A percentile compares a stretch with the other conserved stretches of the same genome.
Evolutionary conservation across 2,888 invertebrate genomes (phyloP).

Genomic region (Chloromyia formosa): DNA sequence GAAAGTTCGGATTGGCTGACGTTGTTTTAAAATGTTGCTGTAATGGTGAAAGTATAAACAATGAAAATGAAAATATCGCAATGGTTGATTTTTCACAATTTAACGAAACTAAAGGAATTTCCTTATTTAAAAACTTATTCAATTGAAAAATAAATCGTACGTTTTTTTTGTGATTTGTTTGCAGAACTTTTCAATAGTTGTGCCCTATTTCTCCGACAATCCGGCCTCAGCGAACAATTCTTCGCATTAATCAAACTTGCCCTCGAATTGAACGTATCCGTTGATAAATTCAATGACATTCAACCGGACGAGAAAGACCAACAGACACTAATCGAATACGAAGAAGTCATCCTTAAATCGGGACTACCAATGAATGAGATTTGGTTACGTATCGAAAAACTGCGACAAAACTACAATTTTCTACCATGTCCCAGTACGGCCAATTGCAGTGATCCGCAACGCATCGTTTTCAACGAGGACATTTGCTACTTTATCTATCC

Average conservation of each 20-base stretch:
- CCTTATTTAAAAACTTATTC: too few species aligned
- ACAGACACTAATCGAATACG: conserved; percentile 66
- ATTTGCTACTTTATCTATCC: conserved; percentile 76
- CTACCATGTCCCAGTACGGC: conserved; percentile 67
- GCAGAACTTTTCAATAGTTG: conserved; percentile 65
- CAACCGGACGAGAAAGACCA: conserved; percentile 57
- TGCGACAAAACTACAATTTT: conserved; percentile 78
- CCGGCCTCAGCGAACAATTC: conserved; percentile 79
- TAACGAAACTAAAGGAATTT: too few species aligned
- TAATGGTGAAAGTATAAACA: too few species aligned
- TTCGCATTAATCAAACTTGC: conserved; percentile 76
- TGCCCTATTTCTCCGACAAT: conserved; percentile 71
- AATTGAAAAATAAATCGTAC: too few species aligned
- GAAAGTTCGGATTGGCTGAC: too few species aligned
- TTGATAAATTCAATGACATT: conserved; percentile 59
- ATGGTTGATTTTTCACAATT: too few species aligned
- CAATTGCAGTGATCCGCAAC: conserved; percentile 71
- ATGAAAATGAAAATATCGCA: too few species aligned
- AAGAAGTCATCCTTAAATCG: conserved; percentile 70
- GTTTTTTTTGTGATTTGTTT: too few species aligned
- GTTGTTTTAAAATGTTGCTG: too few species aligned
- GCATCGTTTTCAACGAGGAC: conserved; percentile 72
- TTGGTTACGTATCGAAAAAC: conserved; percentile 79
- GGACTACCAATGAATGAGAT: conserved; percentile 77
- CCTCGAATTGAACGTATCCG: conserved; percentile 72